Evolutionary conservation across 2,113 vertebrate genomes (phyloP).

Genomic region (Scalopus aquaticus): DNA sequence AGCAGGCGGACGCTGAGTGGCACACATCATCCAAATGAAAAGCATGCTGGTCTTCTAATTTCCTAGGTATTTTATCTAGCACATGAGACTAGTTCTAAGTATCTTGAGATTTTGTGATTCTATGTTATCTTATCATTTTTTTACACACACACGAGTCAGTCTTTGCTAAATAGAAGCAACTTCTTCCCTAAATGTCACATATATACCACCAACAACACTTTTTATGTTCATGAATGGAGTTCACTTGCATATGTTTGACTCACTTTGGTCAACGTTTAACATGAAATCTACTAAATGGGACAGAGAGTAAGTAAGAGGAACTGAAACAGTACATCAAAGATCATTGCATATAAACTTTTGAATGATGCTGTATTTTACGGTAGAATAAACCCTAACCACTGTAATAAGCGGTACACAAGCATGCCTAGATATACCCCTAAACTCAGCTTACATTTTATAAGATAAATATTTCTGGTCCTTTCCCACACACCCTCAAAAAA

Average conservation of each 20-base stretch:
- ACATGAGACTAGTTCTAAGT: background rate
- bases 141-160: background rate
- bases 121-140: background rate
- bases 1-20: background rate
- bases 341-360: background rate
- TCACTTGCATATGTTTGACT: background rate
- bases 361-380: background rate
- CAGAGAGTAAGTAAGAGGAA: background rate
- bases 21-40: background rate
- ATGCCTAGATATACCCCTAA: background rate
- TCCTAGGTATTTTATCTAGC: background rate
- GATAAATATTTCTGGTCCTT: background rate
- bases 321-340: background rate
- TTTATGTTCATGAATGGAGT: background rate
- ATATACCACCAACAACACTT: background rate
- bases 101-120: background rate
- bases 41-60: background rate
- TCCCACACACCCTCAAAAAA: background rate
- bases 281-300: background rate
- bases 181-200: background rate
- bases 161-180: background rate
- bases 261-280: background rate
- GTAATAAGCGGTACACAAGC: background rate
- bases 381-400: background rate
- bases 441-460: background rate